Evolutionary conservation across 2,888 invertebrate genomes (phyloP).

Genomic region (Ennomos erosarius): DNA sequence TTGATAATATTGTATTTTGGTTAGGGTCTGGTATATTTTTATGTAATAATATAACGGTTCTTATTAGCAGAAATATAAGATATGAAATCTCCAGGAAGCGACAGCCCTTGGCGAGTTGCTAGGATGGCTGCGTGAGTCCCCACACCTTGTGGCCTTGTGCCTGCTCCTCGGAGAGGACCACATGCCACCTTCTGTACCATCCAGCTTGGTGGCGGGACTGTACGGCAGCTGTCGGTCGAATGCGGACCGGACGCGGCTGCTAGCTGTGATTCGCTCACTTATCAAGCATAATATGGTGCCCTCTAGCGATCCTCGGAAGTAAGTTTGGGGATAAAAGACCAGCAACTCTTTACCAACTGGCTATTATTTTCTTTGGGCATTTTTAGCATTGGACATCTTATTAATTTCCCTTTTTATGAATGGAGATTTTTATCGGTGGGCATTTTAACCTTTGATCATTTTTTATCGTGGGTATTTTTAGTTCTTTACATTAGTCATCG

Average conservation of each 20-base stretch:
- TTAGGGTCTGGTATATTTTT: no score
- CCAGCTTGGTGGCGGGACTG: constrained; percentile 70
- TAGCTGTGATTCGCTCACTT: constrained; percentile 71
- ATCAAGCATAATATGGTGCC: constrained; percentile 76
- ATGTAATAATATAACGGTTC: no score
- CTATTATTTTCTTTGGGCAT: no score
- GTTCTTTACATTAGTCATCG: no score
- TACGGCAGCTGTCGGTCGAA: constrained; percentile 73
- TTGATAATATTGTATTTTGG: no score
- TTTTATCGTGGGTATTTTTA: no score
- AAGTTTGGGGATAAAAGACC: constrained; percentile 46
- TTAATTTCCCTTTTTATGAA: no score
- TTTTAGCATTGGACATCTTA: no score
- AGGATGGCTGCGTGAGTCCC: constrained; percentile 79
- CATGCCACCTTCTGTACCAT: constrained; percentile 68
- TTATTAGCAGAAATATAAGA: no score
- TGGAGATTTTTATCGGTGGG: no score
- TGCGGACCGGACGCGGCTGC: constrained; percentile 64
- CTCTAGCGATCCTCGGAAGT: constrained; percentile 76
- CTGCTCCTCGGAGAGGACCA: constrained; percentile 77
- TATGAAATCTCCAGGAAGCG: constrained; percentile 62
- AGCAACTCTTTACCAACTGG: no score
- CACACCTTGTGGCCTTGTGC: constrained; percentile 75
- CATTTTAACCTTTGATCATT: no score
- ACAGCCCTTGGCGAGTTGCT: constrained; percentile 73